phyloP scores from a whole-genome alignment of 2,797 vertebrate genomes.

The Phylloscopus collybita region DNA sequence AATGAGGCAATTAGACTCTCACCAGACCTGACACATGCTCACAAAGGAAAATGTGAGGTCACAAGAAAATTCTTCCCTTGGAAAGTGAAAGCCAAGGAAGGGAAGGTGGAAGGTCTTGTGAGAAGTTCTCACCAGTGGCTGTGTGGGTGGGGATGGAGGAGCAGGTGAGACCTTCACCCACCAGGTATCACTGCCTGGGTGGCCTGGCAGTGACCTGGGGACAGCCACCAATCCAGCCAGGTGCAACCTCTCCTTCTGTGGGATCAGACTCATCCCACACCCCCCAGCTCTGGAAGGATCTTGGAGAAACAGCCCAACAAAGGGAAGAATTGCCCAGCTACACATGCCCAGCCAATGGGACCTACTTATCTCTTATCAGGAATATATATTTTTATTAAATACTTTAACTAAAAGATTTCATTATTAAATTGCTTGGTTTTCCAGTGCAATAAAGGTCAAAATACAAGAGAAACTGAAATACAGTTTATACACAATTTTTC shows the following conservation, averaged over 20 bases:
- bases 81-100: not conserved
- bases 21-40: not conserved
- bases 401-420: accelerated
- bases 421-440: not conserved
- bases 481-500: not conserved
- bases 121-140: not conserved
- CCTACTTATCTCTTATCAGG: not conserved
- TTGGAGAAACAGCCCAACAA: not conserved
- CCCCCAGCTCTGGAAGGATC: not conserved
- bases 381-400: not conserved
- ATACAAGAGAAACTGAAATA: not conserved
- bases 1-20: not conserved
- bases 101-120: not conserved
- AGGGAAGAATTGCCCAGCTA: not conserved
- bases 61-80: not conserved
- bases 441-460: not conserved
- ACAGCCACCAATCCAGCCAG: not conserved
- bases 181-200: not conserved
- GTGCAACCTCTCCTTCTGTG: not conserved
- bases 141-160: not conserved
- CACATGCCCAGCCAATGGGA: not conserved
- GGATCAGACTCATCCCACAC: not conserved
- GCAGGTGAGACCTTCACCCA: not conserved
- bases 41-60: not conserved
- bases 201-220: not conserved